A percentile compares a stretch with the other conserved stretches of the same genome.
Conservation (phyloP, 2,888 invertebrate genomes). For the Ellobium chinense region DNA sequence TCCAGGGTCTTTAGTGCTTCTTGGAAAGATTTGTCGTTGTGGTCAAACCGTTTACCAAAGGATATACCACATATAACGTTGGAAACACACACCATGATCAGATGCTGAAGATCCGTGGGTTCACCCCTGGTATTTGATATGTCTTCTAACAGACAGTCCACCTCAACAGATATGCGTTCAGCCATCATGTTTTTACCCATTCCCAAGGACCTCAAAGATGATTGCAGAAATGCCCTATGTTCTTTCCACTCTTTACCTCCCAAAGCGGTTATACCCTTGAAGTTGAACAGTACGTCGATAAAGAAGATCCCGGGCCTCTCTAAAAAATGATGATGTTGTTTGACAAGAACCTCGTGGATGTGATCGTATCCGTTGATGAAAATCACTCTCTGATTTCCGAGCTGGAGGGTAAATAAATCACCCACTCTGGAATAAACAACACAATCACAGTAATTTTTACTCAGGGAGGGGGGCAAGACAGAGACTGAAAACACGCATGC, state of each 20-base stretch:
- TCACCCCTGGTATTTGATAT: conserved; percentile 12
- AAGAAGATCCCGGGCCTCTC: conserved; percentile 11
- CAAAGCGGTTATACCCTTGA: conserved; percentile 13
- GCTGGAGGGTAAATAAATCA: conserved; percentile 18
- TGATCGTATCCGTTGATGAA: conserved; percentile 14
- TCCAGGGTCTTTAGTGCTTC: background rate
- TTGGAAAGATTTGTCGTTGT: conserved; percentile 12
- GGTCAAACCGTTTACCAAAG: conserved; percentile 36
- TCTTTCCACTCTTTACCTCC: conserved; percentile 18
- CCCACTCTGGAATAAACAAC: conserved; percentile 10
- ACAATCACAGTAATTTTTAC: too few relatives aligned
- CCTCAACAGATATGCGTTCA: conserved; percentile 15
- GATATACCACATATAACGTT: conserved; percentile 31
- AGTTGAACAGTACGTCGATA: background rate
- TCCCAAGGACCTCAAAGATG: conserved; percentile 14
- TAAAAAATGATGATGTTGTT: conserved; percentile 18
- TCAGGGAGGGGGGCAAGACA: too few relatives aligned
- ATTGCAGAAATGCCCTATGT: conserved; percentile 23
- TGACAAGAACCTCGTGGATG: conserved; percentile 27
- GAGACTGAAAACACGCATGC: too few relatives aligned
- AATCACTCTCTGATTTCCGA: conserved; percentile 12
- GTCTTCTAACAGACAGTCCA: conserved; percentile 2
- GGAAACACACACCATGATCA: background rate
- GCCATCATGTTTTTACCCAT: conserved; percentile 39
- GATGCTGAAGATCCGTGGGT: conserved; percentile 9